Conservation (phyloP, 2,797 vertebrate species). For the Propithecus deckenii region DNA sequence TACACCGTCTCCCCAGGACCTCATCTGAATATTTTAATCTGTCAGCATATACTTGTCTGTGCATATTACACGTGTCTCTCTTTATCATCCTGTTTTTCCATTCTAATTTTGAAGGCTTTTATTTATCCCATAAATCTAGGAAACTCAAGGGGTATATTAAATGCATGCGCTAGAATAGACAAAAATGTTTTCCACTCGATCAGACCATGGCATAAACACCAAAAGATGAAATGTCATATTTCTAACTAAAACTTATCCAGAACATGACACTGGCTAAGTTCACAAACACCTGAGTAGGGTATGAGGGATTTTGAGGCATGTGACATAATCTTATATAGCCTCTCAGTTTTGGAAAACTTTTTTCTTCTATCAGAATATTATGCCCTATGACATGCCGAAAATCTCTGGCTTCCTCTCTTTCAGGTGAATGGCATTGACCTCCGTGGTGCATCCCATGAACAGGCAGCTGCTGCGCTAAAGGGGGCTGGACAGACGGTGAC, state of each 20-base stretch:
- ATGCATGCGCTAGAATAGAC: background rate
- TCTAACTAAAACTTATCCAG: background rate
- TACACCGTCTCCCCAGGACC: background rate
- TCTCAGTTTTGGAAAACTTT: background rate
- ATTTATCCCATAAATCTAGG: conserved; percentile 5
- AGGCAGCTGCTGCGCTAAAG: conserved; percentile 95
- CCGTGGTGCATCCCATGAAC: conserved; percentile 95
- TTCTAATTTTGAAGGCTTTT: conserved; percentile 42
- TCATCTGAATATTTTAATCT: conserved; percentile 40
- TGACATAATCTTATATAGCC: background rate
- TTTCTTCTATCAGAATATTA: background rate
- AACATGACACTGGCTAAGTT: background rate
- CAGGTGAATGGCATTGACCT: conserved; percentile 98
- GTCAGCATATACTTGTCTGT: conserved; percentile 39
- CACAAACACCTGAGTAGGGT: background rate
- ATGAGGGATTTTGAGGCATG: background rate
- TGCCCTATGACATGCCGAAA: background rate
- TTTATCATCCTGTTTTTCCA: conserved; percentile 24
- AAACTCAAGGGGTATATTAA: conserved; percentile 37
- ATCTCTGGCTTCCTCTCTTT: conserved; percentile 21
- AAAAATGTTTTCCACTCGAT: background rate
- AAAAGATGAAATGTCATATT: background rate
- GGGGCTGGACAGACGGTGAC: conserved; percentile 97
- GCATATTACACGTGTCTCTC: conserved; percentile 43
- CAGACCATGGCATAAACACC: conserved; percentile 17